Conservation (phyloP, 2,797 vertebrate genomes). For the Pipistrellus kuhlii region DNA sequence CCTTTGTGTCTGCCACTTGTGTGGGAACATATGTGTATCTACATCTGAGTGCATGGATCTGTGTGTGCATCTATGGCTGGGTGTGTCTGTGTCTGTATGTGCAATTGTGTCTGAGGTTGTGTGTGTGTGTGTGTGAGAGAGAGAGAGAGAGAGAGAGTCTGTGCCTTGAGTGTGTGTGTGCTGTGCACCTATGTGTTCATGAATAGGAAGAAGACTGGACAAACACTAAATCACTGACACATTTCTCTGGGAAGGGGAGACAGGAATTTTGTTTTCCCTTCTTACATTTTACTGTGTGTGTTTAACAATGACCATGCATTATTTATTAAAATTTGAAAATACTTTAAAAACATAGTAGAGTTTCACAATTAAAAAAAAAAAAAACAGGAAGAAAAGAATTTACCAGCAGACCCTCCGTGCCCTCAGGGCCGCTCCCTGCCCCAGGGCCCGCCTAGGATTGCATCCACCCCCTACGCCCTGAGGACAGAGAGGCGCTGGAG, state of each 20-base stretch:
- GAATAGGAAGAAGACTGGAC: background rate
- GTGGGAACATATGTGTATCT: background rate
- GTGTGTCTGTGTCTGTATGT: background rate
- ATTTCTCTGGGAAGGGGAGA: background rate
- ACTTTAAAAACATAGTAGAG: background rate
- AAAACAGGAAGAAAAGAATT: conserved; percentile 7
- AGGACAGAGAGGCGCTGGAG: background rate
- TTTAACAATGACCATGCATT: background rate
- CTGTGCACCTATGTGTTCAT: background rate
- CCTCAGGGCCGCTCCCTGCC: background rate
- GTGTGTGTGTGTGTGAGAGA: background rate
- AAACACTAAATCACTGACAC: background rate
- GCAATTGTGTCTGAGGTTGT: background rate
- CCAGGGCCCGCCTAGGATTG: background rate
- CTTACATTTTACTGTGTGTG: background rate
- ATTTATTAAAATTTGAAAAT: conserved; percentile 35
- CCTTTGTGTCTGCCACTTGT: background rate
- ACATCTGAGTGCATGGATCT: background rate
- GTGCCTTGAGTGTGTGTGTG: background rate
- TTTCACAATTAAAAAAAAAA: conserved; percentile 53
- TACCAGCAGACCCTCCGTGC: background rate
- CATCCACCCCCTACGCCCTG: background rate
- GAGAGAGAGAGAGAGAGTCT: background rate
- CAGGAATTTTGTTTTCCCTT: background rate
- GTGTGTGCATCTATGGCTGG: too few relatives aligned